Base-by-base conservation (phyloP, 2,888 invertebrate genomes). In the Chalcosyrphus nemorum region DNA sequence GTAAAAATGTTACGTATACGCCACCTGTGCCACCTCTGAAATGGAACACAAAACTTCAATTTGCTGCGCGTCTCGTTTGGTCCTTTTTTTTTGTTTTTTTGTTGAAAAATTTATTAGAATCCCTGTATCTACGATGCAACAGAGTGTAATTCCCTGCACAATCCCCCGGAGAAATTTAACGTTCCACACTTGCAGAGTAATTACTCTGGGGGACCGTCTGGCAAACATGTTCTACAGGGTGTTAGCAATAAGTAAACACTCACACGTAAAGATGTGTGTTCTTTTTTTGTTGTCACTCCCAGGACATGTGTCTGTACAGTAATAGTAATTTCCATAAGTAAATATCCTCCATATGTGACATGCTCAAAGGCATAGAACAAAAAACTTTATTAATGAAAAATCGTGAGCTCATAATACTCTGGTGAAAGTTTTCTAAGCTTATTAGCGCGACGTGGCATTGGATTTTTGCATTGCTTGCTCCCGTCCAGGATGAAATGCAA, bases 331-430 rank as follows among this genome's bases (percentile, higher is more conserved):
- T 63, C 38, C 38, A 68, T 47, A 81, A 61, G 54, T 75, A 41
- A 56, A 68, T 68, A 47, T 45, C 47, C 7, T 47, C 47, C 38
- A 68, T 63, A 38, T 47, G 52, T 71, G 63, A 70, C 57, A 50
- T n/a, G n/a, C n/a, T n/a, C n/a, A n/a, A n/a, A n/a, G 13, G 65
- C 41, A 71, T 43, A n/a, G n/a, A n/a, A 81, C 9, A 43, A 71
- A 78, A 45, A 82, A 82, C 56, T 75, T 82, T 66, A 13, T 45
- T 54, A 77, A 71, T 74, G 75, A 74, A 71, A 65, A 82, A 74
- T 77, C 63, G 38, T 70, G 50, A 86, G 74, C 74, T 74, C 41
- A 81, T 80, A 76, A 66, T 75, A 80, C 29, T 61, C 65, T 4
- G 54, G 59, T 32, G 43, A 66, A 86, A 71, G 66, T 75, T 76